Conservation (phyloP, 2,888 invertebrate genomes). For the Orthosia gothica region DNA sequence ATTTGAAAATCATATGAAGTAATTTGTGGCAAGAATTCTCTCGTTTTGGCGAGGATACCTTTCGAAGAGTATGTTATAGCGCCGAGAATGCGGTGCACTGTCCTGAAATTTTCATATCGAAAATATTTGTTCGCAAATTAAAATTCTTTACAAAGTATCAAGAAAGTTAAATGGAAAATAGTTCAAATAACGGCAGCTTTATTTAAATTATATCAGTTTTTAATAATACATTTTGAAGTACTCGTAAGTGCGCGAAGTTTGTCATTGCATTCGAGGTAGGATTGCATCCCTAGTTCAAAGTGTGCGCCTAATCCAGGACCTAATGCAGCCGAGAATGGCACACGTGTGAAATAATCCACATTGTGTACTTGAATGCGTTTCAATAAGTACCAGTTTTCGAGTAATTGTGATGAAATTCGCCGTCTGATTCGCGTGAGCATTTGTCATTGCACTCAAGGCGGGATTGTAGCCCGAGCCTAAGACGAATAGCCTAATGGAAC, state of each 20-base stretch:
- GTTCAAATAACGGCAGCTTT: constrained; percentile 1
- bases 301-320: too few species aligned
- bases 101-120: constrained; percentile 53
- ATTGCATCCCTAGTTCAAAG: neutral
- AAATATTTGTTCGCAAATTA: constrained; percentile 62
- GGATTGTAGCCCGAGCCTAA: neutral
- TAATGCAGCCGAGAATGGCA: neutral
- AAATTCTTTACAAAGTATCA: constrained; percentile 47
- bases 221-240: neutral
- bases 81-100: constrained; percentile 40
- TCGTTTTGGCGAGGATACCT: constrained; percentile 45
- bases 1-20: constrained; percentile 60
- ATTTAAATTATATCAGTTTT: neutral
- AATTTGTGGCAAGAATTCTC: constrained; percentile 58
- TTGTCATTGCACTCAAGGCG: constrained; percentile 2
- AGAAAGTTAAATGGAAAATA: constrained; percentile 15
- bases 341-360: neutral
- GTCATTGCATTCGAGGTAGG: neutral
- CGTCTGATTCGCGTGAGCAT: neutral
- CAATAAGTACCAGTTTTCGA: neutral
- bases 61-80: constrained; percentile 37
- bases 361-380: neutral
- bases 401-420: neutral
- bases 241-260: neutral
- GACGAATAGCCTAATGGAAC: neutral